Percentiles rank a stretch among this genome's conserved stretches.
These are phyloP conservation scores for Gymnarchus niloticus DNA, from an alignment of 2,113 vertebrate species.

Conservation along the genomic window DNA sequence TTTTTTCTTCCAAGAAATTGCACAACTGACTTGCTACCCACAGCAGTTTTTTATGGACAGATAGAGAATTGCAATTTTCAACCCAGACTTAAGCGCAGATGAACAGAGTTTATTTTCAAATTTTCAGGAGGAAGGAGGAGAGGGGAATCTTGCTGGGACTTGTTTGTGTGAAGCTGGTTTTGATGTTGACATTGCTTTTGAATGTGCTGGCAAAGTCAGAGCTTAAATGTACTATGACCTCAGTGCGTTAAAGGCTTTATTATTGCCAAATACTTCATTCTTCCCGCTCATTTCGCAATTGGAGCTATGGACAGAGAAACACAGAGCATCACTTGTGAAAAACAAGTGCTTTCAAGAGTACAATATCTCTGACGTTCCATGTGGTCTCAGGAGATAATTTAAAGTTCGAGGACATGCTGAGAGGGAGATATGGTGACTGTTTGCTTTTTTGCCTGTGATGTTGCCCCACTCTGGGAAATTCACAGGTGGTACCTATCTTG, in stretches of 20 bases:
- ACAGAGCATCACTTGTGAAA: neutral
- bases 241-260: neutral
- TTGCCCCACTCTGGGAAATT: neutral
- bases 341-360: neutral
- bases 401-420: neutral
- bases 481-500: slow-evolving; percentile 1
- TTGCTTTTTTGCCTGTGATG: slow-evolving; percentile 1
- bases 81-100: neutral
- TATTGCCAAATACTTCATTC: neutral
- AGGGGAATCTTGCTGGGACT: neutral
- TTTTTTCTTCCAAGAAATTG: slow-evolving; percentile 6
- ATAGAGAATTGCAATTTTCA: neutral
- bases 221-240: neutral
- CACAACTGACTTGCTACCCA: slow-evolving; percentile 1
- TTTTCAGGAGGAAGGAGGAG: neutral
- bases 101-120: neutral
- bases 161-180: slow-evolving; percentile 5
- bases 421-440: neutral
- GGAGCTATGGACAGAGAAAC: neutral
- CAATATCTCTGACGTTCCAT: neutral
- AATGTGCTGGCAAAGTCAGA: neutral
- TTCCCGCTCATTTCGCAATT: neutral
- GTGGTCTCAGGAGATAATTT: neutral
- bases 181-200: neutral
- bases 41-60: slow-evolving; percentile 1